Evolutionary conservation across 2,113 vertebrate species (phyloP).

Genomic region (Crotophaga sulcirostris): DNA sequence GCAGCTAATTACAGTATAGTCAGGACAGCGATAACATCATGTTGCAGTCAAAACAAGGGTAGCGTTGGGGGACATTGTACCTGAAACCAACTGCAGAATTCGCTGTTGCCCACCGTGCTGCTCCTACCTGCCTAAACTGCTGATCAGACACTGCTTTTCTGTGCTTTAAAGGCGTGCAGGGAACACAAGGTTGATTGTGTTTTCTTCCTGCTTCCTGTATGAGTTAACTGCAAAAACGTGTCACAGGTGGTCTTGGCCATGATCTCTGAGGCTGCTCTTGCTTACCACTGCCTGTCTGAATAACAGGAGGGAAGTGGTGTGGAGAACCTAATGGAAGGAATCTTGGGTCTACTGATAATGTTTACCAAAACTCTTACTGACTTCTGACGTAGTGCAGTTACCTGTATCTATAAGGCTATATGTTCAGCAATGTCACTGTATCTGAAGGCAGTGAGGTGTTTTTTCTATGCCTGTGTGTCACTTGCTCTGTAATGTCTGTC

Average conservation of each 20-base stretch:
- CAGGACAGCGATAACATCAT: background rate
- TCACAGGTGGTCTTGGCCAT: background rate
- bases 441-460: background rate
- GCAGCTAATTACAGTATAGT: background rate
- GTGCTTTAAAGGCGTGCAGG: background rate
- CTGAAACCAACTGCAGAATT: background rate
- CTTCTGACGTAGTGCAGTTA: background rate
- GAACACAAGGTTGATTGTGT: background rate
- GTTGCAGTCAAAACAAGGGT: background rate
- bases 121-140: background rate
- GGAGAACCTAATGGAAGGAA: background rate
- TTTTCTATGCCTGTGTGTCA: background rate
- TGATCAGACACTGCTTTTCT: rapidly evolving
- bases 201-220: background rate
- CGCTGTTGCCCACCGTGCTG: background rate
- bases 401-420: background rate
- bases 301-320: background rate
- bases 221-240: background rate
- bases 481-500: background rate
- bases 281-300: background rate
- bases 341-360: background rate
- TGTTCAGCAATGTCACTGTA: background rate
- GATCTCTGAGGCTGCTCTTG: background rate
- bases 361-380: background rate
- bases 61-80: background rate